Evolutionary conservation across 2,888 invertebrate genomes (phyloP), one percentile per base, ranked within the genome.

Genomic region (Sussaba pulchella): DNA sequence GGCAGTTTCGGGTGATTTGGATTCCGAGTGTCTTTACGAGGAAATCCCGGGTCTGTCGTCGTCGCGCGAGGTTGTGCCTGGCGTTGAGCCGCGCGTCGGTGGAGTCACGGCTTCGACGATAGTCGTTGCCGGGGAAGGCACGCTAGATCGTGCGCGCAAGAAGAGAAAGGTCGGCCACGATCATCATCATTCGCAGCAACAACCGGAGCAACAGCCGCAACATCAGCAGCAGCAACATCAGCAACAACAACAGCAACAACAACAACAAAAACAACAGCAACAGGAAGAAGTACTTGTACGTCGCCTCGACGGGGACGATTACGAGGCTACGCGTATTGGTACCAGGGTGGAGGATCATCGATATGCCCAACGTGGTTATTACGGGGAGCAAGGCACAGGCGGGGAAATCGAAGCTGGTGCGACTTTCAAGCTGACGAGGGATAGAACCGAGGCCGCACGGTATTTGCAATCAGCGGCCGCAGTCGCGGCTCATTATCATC

Each of bases 371-470:
- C 90, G 89, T 77, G 88, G 89, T 84, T 89, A 87, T 78, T 88
- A 89, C 87, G 87, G 89, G 86, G 89, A 90, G 86, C 82, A 89
- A 84, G 86, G 86, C 85, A 86, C 89, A 85, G 88, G 89, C 85
- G 88, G 84, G 88, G 92, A 93, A 82, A 85, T 86, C 76, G 87
- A 84, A 83, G 84, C 87, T 79, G 92, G 93, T 91, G 92, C 92
- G 91, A 89, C 89, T 73, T 89, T 91, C 89, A 92, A 92, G 92
- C 92, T 92, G 94, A 94, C 93, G 92, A 93, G 91, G 88, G 91
- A 88, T 85, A 89, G 91, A 84, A 91, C 89, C 86, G 88, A 89
- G 87, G 90, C 92, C 86, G 89, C 91, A 85, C 91, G 92, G 81
- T 92, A 91, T 84, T 88, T 90, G 72, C 90, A 89, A 78, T 90